Conservation (phyloP, 2,113 vertebrate genomes). For the Melanocharis versteri region DNA sequence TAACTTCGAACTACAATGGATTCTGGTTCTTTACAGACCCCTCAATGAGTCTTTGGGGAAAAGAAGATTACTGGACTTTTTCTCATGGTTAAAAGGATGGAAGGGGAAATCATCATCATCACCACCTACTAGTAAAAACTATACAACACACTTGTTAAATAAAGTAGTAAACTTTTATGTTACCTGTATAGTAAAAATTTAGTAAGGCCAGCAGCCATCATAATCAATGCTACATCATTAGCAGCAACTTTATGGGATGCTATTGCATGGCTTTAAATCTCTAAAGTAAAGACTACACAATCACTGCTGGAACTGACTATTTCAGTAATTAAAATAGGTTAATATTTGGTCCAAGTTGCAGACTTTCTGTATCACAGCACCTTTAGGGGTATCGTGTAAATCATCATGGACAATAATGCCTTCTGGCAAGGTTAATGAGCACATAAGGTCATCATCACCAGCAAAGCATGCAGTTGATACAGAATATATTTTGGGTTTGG, state of each 20-base stretch:
- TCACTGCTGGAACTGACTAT: neutral
- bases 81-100: neutral
- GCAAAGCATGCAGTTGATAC: neutral
- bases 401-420: neutral
- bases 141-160: neutral
- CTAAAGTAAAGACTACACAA: neutral
- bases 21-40: constrained; percentile 30
- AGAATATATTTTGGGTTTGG: neutral
- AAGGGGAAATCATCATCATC: neutral
- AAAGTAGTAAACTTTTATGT: neutral
- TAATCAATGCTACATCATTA: neutral
- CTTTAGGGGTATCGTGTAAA: neutral
- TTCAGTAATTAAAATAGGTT: neutral
- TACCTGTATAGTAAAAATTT: neutral
- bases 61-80: neutral
- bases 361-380: neutral
- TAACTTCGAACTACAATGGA: neutral
- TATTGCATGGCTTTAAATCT: neutral
- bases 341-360: neutral
- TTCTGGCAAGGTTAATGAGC: neutral
- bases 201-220: neutral
- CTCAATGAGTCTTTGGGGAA: neutral
- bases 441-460: neutral
- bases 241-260: neutral
- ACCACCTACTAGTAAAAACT: neutral